These are phyloP conservation scores for Muntiacus reevesi DNA, from an alignment of 2,113 vertebrate genomes.

Conservation along the genomic window DNA sequence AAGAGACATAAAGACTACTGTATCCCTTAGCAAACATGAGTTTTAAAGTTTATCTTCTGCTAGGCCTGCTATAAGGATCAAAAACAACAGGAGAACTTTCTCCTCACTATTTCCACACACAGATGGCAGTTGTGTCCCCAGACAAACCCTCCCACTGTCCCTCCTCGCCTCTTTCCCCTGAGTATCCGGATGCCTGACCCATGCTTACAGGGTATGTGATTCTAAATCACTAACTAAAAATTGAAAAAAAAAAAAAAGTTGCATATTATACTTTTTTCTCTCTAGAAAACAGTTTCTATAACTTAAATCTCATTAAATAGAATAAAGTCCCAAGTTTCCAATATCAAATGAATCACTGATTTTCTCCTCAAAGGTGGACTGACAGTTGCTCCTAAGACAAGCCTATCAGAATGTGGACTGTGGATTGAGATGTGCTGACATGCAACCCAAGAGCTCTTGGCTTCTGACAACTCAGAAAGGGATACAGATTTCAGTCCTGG, in stretches of 20 bases:
- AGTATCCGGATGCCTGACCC: not conserved
- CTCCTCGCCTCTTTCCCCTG: not conserved
- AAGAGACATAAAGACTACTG: not conserved
- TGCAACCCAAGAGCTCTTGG: not conserved
- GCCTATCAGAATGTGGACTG: not conserved
- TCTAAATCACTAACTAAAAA: not conserved
- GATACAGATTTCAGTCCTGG: accelerated
- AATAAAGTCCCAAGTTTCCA: not conserved
- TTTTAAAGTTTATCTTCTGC: not conserved
- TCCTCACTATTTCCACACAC: accelerated
- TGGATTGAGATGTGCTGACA: not conserved
- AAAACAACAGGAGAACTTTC: not conserved
- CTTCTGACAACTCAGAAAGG: not conserved
- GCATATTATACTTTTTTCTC: not conserved
- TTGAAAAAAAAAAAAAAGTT: not conserved
- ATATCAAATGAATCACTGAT: not conserved
- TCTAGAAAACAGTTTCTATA: not conserved
- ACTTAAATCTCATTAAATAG: not conserved
- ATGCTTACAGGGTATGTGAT: not conserved
- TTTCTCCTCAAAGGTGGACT: not conserved
- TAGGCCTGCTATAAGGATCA: not conserved
- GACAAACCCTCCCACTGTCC: accelerated
- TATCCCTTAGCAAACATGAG: not conserved
- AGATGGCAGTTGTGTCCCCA: not conserved
- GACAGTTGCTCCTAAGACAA: not conserved